Evolutionary conservation across 1,140 invertebrate genomes (phyloP).

Genomic region (Apis laboriosa): DNA sequence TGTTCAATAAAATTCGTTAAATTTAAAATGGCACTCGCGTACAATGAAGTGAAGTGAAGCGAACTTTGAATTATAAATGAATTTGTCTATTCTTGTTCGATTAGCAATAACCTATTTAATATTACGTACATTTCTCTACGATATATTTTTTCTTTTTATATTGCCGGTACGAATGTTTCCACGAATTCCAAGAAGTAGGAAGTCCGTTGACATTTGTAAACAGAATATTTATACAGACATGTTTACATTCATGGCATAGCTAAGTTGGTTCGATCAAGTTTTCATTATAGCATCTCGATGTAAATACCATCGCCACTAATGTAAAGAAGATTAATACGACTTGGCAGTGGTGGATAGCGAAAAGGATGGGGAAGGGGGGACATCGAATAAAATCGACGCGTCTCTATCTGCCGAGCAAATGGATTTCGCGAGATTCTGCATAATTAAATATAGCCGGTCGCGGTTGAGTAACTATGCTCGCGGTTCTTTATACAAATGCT

Average conservation of each 20-base stretch:
- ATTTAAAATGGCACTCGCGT: not conserved
- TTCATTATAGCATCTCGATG: not conserved
- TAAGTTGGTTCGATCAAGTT: not conserved
- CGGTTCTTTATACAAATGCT: not conserved
- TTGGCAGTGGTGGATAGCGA: no score
- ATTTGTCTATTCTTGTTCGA: not conserved
- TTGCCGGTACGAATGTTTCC: not conserved
- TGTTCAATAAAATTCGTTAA: not conserved
- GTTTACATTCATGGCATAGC: conserved; percentile 34
- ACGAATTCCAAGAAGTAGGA: not conserved
- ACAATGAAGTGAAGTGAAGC: not conserved
- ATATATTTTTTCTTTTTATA: no score
- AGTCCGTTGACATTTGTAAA: conserved; percentile 1
- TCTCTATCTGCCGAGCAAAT: conserved; percentile 30
- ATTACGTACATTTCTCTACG: no score
- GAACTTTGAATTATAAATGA: not conserved
- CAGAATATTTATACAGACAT: not conserved
- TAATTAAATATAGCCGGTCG: conserved; percentile 31
- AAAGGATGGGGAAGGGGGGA: not conserved
- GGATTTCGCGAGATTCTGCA: conserved; percentile 30
- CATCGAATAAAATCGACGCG: conserved; percentile 30
- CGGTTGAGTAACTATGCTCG: not conserved
- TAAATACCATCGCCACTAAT: conserved; percentile 9
- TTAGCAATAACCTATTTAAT: not conserved
- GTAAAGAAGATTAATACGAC: conserved; percentile 25